Evolutionary conservation across 2,888 invertebrate genomes (phyloP).

Genomic region (Pycnomerus fuliginosus): DNA sequence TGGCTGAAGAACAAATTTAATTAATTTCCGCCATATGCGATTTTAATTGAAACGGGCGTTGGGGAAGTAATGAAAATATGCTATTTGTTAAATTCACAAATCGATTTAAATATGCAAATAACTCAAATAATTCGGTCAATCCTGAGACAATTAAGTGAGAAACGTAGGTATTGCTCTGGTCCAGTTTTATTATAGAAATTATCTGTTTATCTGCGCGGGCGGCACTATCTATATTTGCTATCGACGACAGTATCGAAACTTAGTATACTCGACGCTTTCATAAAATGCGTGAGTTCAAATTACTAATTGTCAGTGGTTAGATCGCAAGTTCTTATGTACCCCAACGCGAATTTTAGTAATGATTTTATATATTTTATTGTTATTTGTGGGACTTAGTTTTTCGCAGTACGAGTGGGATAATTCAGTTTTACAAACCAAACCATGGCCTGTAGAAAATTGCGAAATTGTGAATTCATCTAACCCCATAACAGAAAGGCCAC

Average conservation of each 20-base stretch:
- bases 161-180: too few species aligned
- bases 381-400: constrained; percentile 11
- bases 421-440: constrained; percentile 27
- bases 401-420: constrained; percentile 24
- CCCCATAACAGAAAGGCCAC: constrained; percentile 4
- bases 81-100: too few species aligned
- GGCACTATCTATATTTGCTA: constrained; percentile 48
- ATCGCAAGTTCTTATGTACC: constrained; percentile 5
- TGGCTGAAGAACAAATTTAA: too few species aligned
- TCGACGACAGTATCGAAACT: constrained; percentile 35
- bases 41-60: too few species aligned
- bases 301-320: constrained; percentile 5
- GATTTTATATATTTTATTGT: constrained; percentile 11
- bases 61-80: too few species aligned
- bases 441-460: constrained; percentile 29
- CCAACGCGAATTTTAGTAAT: constrained; percentile 14
- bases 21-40: too few species aligned
- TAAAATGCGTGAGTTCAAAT: constrained; percentile 43
- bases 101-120: too few species aligned
- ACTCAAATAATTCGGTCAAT: too few species aligned
- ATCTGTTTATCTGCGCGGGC: constrained; percentile 41
- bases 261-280: constrained; percentile 38
- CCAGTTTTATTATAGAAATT: constrained; percentile 30
- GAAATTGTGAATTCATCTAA: not conserved
- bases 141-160: too few species aligned